A percentile compares a stretch with the other conserved stretches of the same genome.
phyloP scores from a whole-genome alignment of 2,797 vertebrate species.

The Sebastes taczanowskii region DNA sequence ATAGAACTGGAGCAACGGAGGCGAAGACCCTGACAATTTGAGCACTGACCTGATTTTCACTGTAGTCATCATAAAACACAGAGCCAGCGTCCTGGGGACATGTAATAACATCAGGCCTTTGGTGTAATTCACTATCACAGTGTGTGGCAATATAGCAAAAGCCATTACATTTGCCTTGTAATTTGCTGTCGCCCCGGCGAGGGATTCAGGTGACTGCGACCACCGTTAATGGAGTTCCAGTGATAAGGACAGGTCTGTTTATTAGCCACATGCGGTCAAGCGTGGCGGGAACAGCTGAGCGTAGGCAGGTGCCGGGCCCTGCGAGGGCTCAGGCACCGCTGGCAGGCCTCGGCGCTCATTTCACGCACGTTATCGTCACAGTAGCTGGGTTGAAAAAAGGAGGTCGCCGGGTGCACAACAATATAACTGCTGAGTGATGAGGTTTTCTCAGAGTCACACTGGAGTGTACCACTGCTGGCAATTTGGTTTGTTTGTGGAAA shows the following conservation, averaged over 20 bases:
- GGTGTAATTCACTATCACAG: constrained; percentile 79
- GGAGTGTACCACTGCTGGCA: constrained; percentile 59
- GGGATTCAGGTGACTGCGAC: constrained; percentile 76
- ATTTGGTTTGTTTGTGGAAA: constrained; percentile 76
- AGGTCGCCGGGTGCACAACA: constrained; percentile 68
- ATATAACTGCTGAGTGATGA: constrained; percentile 79
- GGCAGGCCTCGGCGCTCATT: constrained; percentile 75
- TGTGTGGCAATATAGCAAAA: constrained; percentile 76
- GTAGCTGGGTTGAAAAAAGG: constrained; percentile 61
- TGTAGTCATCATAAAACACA: constrained; percentile 81
- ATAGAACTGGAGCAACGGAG: constrained; percentile 73
- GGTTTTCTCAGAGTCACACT: constrained; percentile 66
- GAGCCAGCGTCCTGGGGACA: constrained; percentile 72
- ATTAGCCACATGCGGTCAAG: constrained; percentile 78
- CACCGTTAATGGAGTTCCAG: constrained; percentile 79
- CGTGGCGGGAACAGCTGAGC: constrained; percentile 81
- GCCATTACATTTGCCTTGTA: constrained; percentile 81
- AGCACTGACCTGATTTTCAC: constrained; percentile 81
- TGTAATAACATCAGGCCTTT: constrained; percentile 76
- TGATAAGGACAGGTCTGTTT: constrained; percentile 82
- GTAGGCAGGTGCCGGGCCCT: constrained; percentile 76
- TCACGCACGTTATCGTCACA: constrained; percentile 80
- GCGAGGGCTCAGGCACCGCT: constrained; percentile 73
- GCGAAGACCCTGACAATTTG: constrained; percentile 73
- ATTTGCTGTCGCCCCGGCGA: constrained; percentile 66